Percentiles rank a stretch among this genome's conserved stretches.
These are phyloP conservation scores for Eupithecia centaureata DNA, from an alignment of 2,888 invertebrate species.

Conservation along the genomic window DNA sequence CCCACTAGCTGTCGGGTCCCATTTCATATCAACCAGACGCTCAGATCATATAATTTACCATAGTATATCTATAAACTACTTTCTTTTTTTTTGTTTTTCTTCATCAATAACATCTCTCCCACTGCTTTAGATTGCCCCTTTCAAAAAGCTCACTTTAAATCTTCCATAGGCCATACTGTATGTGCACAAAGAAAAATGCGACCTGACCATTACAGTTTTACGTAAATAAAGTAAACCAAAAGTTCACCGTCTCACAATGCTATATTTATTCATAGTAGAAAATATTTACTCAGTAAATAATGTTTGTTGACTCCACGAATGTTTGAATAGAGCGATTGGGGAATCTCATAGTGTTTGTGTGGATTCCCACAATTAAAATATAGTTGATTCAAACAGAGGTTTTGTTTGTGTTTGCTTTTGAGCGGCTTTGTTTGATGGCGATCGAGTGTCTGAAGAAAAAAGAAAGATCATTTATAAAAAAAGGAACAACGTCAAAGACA, in stretches of 20 bases:
- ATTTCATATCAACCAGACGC: too few species aligned
- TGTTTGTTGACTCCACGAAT: slow-evolving; percentile 63
- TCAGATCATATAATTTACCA: too few species aligned
- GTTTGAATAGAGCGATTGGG: slow-evolving; percentile 62
- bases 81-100: too few species aligned
- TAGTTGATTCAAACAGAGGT: slow-evolving; percentile 37
- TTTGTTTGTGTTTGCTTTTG: slow-evolving; percentile 26
- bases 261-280: slow-evolving; percentile 56
- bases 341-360: slow-evolving; percentile 51
- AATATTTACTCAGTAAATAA: slow-evolving; percentile 65
- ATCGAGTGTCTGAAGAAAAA: slow-evolving; percentile 17
- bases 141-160: too few species aligned
- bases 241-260: slow-evolving; percentile 59
- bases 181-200: background rate
- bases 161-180: background rate
- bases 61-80: too few species aligned
- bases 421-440: slow-evolving; percentile 29
- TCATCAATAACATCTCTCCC: too few species aligned
- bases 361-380: slow-evolving; percentile 50
- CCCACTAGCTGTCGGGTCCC: too few species aligned
- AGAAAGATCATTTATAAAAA: background rate
- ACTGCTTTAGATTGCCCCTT: too few species aligned
- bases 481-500: background rate
- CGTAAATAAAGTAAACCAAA: slow-evolving; percentile 37
- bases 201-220: background rate